These are phyloP conservation scores for Epinephelus lanceolatus DNA, from an alignment of 2,113 vertebrate genomes.

Conservation along the genomic window DNA sequence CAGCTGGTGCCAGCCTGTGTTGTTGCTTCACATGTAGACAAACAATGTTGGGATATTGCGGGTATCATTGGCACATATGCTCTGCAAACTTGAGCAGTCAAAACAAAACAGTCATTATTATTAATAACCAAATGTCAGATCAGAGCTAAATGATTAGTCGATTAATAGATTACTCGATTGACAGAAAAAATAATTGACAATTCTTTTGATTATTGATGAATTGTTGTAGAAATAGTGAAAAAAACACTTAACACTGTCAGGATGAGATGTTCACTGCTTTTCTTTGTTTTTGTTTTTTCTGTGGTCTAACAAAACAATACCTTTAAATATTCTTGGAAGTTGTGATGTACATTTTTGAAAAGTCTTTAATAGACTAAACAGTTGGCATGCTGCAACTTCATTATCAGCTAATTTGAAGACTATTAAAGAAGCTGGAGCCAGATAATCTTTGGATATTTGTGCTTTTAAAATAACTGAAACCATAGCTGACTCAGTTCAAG, in stretches of 20 bases:
- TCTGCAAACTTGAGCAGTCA: neutral
- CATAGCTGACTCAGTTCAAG: neutral
- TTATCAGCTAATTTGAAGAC: neutral
- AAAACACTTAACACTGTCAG: neutral
- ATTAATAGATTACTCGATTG: neutral
- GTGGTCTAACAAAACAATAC: too few species aligned
- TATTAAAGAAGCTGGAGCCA: neutral
- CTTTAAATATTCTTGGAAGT: neutral
- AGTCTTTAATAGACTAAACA: neutral
- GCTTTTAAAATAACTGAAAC: neutral
- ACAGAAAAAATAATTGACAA: neutral
- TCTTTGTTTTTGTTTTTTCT: neutral
- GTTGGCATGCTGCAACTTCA: too few species aligned
- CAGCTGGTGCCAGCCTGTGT: constrained; percentile 12
- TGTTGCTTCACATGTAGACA: neutral
- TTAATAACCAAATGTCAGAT: neutral
- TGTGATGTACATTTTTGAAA: too few species aligned
- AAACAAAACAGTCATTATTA: neutral
- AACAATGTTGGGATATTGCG: neutral
- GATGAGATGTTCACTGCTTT: neutral
- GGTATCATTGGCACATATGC: neutral
- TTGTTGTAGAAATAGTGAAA: neutral
- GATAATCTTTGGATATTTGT: neutral
- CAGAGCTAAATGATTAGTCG: neutral
- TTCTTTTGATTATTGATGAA: neutral